These are phyloP conservation scores for Megaceryle maxima DNA, from an alignment of 2,113 vertebrate genomes.

Conservation along the genomic window DNA sequence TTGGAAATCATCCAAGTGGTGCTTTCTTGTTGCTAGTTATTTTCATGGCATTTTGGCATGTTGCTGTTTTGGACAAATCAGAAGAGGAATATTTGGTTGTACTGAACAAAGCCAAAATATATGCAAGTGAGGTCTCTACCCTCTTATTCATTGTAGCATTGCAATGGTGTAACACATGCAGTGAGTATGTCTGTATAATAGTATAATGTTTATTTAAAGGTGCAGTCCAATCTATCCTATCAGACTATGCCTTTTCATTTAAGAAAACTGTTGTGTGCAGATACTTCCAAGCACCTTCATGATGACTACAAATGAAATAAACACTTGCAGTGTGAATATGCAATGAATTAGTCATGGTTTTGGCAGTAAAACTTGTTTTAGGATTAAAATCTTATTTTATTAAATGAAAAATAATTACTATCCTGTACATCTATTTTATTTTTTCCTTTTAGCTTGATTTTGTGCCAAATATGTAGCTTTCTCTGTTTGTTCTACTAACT, in stretches of 20 bases:
- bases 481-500: background rate
- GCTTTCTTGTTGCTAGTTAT: background rate
- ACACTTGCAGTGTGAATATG: background rate
- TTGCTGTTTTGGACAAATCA: background rate
- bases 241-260: background rate
- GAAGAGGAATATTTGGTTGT: background rate
- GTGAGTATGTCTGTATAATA: background rate
- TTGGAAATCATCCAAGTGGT: background rate
- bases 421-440: background rate
- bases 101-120: background rate
- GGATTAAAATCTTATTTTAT: background rate
- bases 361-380: background rate
- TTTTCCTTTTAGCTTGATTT: background rate
- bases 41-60: background rate
- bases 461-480: background rate
- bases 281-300: background rate
- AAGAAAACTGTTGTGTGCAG: background rate
- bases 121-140: background rate
- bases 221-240: background rate
- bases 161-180: accelerated
- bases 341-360: background rate
- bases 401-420: background rate
- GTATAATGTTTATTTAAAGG: background rate
- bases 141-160: background rate
- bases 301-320: constrained; percentile 10